Evolutionary conservation across 2,113 vertebrate species (phyloP), one percentile per base, ranked within the genome.

Genomic region (Telmatochromis sp.): DNA sequence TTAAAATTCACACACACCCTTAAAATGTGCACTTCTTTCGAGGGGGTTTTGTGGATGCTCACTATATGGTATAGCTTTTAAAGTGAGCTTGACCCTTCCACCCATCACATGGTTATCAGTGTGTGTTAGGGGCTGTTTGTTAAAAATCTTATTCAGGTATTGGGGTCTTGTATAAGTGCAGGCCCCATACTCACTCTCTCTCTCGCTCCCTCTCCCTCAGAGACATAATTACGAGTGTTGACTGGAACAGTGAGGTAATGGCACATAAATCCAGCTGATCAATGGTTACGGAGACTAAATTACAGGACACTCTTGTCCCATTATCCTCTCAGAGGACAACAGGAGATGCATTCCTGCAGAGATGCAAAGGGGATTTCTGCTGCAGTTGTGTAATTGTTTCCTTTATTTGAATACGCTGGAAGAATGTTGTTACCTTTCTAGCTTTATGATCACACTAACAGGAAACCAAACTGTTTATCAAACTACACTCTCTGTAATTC

Each of bases 171-270:
- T 87, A 54, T 85, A 80, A 85, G 75, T 68, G 86, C 85, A 89
- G 82, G 75, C 33, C 51, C 49, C 31, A 21, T 79, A 45, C 80
- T 73, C 82, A 84, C 84, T 57, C 82, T 26, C 81, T 26, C 78
- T 68, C 42, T 60, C 57, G 7, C 79, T 79, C 58, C 13, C 57
- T 80, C 78, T 83, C 58, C 88, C 60, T 88, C 49, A 51, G 73
- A 94, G 93, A 89, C 91, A 93, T 95, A 96, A 95, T 96, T 96
- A 95, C 90, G 86, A 93, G 89, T 91, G 93, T 91, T 95, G 96
- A 96, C 95, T 95, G 94, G 93, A 95, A 96, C 91, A 90, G 95
- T 97, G 96, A 97, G 95, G 96, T 96, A 96, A 97, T 96, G 92
- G 95, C 93, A 94, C 95, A 96, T 96, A 96, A 96, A 96, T 96